Base-by-base conservation (phyloP, 2,113 vertebrate genomes). In the Daubentonia madagascariensis region DNA sequence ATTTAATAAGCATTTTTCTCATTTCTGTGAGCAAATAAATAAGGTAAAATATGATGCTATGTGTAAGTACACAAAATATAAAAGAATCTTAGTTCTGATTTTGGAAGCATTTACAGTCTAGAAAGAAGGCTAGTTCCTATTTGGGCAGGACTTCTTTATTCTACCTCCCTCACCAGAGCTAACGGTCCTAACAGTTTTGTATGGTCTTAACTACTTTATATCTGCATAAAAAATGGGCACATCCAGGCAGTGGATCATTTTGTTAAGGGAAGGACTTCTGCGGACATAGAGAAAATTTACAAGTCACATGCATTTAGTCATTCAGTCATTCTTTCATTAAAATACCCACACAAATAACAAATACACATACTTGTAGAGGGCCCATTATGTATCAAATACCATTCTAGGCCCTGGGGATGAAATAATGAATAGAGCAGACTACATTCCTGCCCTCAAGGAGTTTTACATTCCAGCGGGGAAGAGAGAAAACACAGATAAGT, bases 21-120 rank as follows among this genome's bases (percentile, higher is more conserved):
- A 81, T 89, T 89, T 89, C 59, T 83, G 14, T 89, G n/a, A 78
- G 25, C 89, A 94, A 86, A 94, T 52, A 94, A 85, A 80, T 61
- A 75, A 79, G 13, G 13, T 89, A 40, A 95, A 96, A 80, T 63
- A 72, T 8, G 73, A 52, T 63, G 22, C n/a, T 1, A 3, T 68
- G 16, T 54, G 23, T 32, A 91, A 61, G 37, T 22, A 18, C 17
- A 91, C 25, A 68, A 54, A 70, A 72, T 65, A 78, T 57, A 89
- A 94, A 87, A 18, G 37, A 79, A 65, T 8, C 35, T 59, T 54
- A 87, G n/a, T 63, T 22, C 25, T 90, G 50, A 48, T 67, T 81
- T 65, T 80, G 43, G 67, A 86, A 87, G 40, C n/a, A 93, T 81
- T 81, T 72, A 59, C 8, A 86, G 17, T 11, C 37, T 45, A 59